Percentiles rank a stretch among this genome's conserved stretches.
phyloP scores from a whole-genome alignment of 2,797 vertebrate genomes.

The Tokudaia tokunoshimensis region DNA sequence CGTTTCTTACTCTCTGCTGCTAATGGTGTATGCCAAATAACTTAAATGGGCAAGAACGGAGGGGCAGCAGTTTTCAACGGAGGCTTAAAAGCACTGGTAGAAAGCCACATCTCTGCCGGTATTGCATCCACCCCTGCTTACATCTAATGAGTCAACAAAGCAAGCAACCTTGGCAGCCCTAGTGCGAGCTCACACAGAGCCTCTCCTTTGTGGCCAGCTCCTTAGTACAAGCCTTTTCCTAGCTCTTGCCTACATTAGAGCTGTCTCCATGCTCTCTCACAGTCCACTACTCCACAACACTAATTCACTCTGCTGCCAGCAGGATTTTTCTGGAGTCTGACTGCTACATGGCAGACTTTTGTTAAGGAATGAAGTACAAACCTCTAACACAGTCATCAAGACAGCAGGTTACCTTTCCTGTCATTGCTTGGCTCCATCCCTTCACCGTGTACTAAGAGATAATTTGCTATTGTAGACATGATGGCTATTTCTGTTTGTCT shows the following conservation, averaged over 20 bases:
- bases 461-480: constrained; percentile 2
- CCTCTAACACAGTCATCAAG: background rate
- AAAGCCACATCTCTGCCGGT: constrained; percentile 26
- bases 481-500: background rate
- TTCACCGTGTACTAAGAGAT: background rate
- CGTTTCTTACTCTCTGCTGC: constrained; percentile 61
- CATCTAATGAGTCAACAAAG: constrained; percentile 33
- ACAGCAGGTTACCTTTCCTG: background rate
- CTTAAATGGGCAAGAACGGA: constrained; percentile 67
- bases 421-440: background rate
- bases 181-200: background rate
- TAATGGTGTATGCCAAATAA: constrained; percentile 70
- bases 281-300: background rate
- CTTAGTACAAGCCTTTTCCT: background rate
- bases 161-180: background rate
- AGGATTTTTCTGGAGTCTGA: constrained; percentile 36
- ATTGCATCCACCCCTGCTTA: background rate
- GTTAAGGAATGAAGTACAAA: constrained; percentile 30
- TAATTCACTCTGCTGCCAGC: background rate
- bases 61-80: constrained; percentile 59
- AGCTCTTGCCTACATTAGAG: background rate
- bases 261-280: background rate
- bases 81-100: constrained; percentile 64
- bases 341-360: background rate
- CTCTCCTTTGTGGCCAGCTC: background rate